These are phyloP conservation scores for Chlorospingus semifuscus DNA, from an alignment of 2,797 vertebrate species.

Conservation along the genomic window DNA sequence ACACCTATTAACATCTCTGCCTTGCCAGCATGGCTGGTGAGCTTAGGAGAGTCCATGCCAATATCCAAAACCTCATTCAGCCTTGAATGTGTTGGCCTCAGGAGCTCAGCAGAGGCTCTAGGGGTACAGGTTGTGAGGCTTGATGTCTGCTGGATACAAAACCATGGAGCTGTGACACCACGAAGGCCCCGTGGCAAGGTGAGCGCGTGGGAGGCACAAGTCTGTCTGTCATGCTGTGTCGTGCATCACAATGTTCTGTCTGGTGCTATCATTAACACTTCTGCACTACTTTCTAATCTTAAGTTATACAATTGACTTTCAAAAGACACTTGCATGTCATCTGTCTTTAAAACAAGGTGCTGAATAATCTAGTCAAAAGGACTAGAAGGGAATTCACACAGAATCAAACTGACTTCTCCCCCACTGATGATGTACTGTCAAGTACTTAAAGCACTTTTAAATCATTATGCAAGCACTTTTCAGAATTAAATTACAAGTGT, in stretches of 20 bases:
- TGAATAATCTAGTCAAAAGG: slow-evolving; percentile 54
- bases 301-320: not conserved
- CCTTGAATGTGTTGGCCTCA: not conserved
- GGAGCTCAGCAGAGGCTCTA: not conserved
- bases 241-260: not conserved
- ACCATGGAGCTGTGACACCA: not conserved
- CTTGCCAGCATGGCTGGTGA: not conserved
- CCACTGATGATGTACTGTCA: slow-evolving; percentile 25
- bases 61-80: rapidly evolving
- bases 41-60: not conserved
- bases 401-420: slow-evolving; percentile 20
- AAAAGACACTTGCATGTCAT: slow-evolving; percentile 26
- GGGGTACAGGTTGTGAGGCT: not conserved
- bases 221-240: not conserved
- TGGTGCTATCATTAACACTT: not conserved
- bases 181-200: not conserved
- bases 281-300: not conserved
- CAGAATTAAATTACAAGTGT: slow-evolving; percentile 45
- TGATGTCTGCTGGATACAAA: not conserved
- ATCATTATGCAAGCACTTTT: slow-evolving; percentile 56
- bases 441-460: slow-evolving; percentile 47
- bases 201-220: rapidly evolving
- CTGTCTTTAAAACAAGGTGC: slow-evolving; percentile 50
- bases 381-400: slow-evolving; percentile 45
- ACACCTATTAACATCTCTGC: not conserved